phyloP scores from a whole-genome alignment of 1,140 invertebrate species.

The Latrodectus geometricus region DNA sequence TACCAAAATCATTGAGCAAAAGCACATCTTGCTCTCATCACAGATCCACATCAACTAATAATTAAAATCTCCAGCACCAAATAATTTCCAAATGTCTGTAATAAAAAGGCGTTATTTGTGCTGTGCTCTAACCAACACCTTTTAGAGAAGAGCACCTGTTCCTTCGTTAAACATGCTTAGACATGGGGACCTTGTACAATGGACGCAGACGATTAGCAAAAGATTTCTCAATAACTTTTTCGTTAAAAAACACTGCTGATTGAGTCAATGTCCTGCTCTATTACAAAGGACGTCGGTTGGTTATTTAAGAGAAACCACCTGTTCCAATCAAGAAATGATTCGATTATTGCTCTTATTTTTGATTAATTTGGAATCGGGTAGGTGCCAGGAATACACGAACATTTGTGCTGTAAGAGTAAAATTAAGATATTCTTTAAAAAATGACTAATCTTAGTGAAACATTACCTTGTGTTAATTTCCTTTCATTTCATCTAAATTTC shows the following conservation, averaged over 20 bases:
- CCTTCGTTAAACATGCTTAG: slow-evolving; percentile 30
- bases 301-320: slow-evolving; percentile 46
- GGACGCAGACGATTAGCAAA: slow-evolving; percentile 17
- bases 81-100: background rate
- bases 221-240: slow-evolving; percentile 37
- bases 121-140: slow-evolving; percentile 26
- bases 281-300: background rate
- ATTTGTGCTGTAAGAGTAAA: no score
- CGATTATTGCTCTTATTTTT: background rate
- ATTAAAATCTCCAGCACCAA: background rate
- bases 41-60: background rate
- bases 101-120: background rate
- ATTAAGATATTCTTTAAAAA: no score
- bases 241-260: slow-evolving; percentile 15
- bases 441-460: no score
- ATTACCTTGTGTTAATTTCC: no score
- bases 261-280: slow-evolving; percentile 42
- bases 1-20: no score
- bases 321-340: slow-evolving; percentile 15
- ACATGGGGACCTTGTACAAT: slow-evolving; percentile 15
- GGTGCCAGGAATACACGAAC: no score
- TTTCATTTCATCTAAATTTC: no score
- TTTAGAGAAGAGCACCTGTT: slow-evolving; percentile 19
- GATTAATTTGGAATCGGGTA: background rate
- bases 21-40: no score